Evolutionary conservation across 2,113 vertebrate species (phyloP).

Genomic region (Pyxicephalus adspersus): DNA sequence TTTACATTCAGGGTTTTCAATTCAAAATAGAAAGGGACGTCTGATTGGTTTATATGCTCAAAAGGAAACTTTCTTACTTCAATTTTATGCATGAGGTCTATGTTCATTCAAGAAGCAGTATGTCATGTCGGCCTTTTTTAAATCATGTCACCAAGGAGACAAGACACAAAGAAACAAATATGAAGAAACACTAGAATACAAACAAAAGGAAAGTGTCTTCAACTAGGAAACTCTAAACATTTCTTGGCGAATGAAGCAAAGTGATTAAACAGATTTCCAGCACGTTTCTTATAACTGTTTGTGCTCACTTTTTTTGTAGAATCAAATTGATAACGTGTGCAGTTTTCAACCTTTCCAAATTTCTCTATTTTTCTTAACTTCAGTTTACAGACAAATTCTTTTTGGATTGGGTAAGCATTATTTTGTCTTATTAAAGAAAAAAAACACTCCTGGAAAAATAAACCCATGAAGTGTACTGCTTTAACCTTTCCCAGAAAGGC

Average conservation of each 20-base stretch:
- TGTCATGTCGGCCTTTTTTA: constrained; percentile 21
- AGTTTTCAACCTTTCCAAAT: constrained; percentile 36
- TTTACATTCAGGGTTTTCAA: too few species aligned
- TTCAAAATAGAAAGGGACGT: too few species aligned
- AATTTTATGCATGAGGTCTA: too few species aligned
- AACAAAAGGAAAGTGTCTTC: constrained; percentile 41
- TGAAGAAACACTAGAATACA: constrained; percentile 24
- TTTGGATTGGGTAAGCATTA: constrained; percentile 54
- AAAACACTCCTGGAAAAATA: constrained; percentile 55
- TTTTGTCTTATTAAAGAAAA: constrained; percentile 56
- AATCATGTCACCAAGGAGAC: constrained; percentile 48
- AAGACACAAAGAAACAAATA: constrained; percentile 41
- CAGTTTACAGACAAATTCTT: constrained; percentile 55
- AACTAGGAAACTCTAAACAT: constrained; percentile 36
- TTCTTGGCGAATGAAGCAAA: constrained; percentile 37
- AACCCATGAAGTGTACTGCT: constrained; percentile 52
- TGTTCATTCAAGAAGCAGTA: constrained; percentile 16
- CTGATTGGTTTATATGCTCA: too few species aligned
- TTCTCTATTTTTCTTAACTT: constrained; percentile 34
- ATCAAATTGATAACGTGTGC: constrained; percentile 53
- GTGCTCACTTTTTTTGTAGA: constrained; percentile 20
- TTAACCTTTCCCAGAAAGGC: constrained; percentile 56
- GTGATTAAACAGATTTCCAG: constrained; percentile 48
- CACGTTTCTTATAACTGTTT: constrained; percentile 35
- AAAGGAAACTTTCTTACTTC: too few species aligned